Evolutionary conservation across 2,888 invertebrate genomes (phyloP).

Genomic region (Himalopsyche tibetana): DNA sequence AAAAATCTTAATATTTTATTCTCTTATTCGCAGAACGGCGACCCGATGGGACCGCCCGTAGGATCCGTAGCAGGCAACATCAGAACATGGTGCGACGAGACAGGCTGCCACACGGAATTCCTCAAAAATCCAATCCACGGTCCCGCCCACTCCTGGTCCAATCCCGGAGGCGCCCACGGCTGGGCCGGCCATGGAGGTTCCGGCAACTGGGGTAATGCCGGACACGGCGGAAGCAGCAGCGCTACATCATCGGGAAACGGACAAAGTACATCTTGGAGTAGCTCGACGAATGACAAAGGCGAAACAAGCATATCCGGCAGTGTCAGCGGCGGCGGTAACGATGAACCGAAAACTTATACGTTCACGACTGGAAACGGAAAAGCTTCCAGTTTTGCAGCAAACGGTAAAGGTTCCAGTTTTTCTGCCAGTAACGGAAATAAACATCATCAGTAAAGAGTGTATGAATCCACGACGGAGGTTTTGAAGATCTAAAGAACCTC

Average conservation of each 20-base stretch:
- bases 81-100: conserved; percentile 36
- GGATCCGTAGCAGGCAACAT: conserved; percentile 3
- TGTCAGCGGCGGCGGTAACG: neutral
- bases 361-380: conserved; percentile 49
- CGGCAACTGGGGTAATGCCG: too few relatives aligned
- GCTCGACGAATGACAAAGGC: neutral
- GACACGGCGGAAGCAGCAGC: neutral
- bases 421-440: conserved; percentile 53
- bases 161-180: neutral
- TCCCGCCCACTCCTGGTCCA: neutral
- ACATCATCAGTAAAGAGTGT: neutral
- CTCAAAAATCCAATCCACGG: neutral
- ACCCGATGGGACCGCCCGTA: neutral
- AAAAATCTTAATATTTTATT: too few relatives aligned
- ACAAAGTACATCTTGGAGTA: conserved; percentile 23
- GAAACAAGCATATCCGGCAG: conserved; percentile 39
- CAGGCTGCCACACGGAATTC: conserved; percentile 38
- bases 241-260: neutral
- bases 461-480: too few relatives aligned
- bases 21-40: neutral
- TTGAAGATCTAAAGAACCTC: too few relatives aligned
- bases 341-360: conserved; percentile 2
- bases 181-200: too few relatives aligned
- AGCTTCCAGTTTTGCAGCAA: conserved; percentile 45
- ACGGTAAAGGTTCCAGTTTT: conserved; percentile 7